These are phyloP conservation scores for Perccottus glenii DNA, from an alignment of 2,113 vertebrate genomes.

Conservation along the genomic window DNA sequence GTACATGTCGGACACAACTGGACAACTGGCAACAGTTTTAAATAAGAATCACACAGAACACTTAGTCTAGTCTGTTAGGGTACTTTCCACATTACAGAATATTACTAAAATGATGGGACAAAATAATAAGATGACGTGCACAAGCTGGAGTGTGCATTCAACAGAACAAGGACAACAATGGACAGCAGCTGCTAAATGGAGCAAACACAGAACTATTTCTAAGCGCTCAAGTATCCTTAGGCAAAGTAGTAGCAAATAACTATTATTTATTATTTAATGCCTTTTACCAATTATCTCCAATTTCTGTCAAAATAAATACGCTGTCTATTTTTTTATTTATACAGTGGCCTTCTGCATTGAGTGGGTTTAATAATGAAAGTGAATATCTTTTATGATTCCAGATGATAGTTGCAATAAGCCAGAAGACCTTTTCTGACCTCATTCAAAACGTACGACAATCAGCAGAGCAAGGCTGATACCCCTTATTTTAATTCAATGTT, in stretches of 20 bases:
- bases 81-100: too few relatives aligned
- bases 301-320: not conserved
- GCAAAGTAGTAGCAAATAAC: not conserved
- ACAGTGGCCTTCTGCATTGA: not conserved
- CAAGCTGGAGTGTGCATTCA: too few relatives aligned
- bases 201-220: too few relatives aligned
- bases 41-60: too few relatives aligned
- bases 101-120: too few relatives aligned
- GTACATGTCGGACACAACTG: too few relatives aligned
- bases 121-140: too few relatives aligned
- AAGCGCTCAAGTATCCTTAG: not conserved
- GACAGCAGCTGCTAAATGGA: not conserved
- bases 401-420: slow-evolving; percentile 2
- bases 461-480: not conserved
- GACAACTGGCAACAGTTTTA: too few relatives aligned
- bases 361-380: not conserved
- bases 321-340: not conserved
- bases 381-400: not conserved
- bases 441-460: not conserved
- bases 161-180: not conserved
- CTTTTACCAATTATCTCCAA: too few relatives aligned
- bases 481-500: not conserved
- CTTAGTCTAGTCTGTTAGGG: too few relatives aligned
- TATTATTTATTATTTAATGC: not conserved
- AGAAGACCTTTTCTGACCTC: slow-evolving; percentile 16